Conservation (phyloP, 2,797 vertebrate species). For the Muscicapa striata region DNA sequence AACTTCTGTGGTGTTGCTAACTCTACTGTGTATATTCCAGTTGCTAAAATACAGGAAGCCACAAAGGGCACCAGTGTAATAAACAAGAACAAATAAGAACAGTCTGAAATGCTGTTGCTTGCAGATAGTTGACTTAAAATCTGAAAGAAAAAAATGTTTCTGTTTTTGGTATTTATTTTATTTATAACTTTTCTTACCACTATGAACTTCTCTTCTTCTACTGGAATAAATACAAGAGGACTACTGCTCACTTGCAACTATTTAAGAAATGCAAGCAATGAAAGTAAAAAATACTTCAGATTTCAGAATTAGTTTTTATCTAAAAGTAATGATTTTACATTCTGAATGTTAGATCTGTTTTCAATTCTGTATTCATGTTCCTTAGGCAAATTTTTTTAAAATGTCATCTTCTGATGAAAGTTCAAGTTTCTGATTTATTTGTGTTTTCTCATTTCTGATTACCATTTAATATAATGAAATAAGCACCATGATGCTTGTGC, state of each 20-base stretch:
- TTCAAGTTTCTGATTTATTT: neutral
- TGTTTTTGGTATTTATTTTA: constrained; percentile 33
- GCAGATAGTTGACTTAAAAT: constrained; percentile 12
- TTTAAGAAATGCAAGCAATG: neutral
- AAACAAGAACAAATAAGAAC: constrained; percentile 60
- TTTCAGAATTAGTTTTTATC: neutral
- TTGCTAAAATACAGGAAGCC: constrained; percentile 55
- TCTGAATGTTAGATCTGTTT: neutral
- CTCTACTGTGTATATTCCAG: constrained; percentile 15
- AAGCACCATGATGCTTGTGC: neutral
- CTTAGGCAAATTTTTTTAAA: neutral
- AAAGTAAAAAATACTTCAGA: neutral
- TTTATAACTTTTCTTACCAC: neutral
- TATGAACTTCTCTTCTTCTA: neutral
- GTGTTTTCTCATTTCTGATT: neutral
- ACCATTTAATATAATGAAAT: neutral
- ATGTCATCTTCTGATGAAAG: neutral
- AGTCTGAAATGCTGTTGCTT: constrained; percentile 6
- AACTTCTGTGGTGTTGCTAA: constrained; percentile 23
- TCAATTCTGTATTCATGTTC: neutral
- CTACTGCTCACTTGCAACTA: neutral
- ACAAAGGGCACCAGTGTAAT: constrained; percentile 16
- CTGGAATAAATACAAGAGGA: neutral
- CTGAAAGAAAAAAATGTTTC: constrained; percentile 15
- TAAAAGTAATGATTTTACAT: neutral